These are phyloP conservation scores for Lacanobia wlatinum DNA, from an alignment of 2,888 invertebrate genomes.

Conservation along the genomic window DNA sequence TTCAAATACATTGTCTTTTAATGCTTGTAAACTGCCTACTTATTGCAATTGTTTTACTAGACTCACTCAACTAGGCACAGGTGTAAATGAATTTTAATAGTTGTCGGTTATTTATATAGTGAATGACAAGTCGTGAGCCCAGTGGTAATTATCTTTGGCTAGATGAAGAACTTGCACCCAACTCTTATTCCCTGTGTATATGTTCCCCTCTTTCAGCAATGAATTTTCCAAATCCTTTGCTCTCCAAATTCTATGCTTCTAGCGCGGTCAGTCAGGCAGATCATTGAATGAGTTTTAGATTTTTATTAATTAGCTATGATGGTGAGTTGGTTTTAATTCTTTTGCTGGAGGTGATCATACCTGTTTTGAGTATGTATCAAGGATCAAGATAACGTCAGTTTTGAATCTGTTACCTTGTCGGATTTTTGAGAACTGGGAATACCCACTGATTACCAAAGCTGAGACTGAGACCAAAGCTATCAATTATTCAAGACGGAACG, in stretches of 20 bases:
- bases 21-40: slow-evolving; percentile 1
- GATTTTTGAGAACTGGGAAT: not conserved
- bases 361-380: too few relatives aligned
- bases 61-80: slow-evolving; percentile 13
- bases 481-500: not conserved
- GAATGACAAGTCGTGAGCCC: not conserved
- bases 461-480: not conserved
- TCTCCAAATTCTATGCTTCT: too few relatives aligned
- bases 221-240: too few relatives aligned
- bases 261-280: too few relatives aligned
- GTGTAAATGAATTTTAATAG: slow-evolving; percentile 26
- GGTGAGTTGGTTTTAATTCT: too few relatives aligned
- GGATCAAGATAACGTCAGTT: not conserved
- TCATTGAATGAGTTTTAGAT: too few relatives aligned
- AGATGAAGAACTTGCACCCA: not conserved
- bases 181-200: not conserved
- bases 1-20: slow-evolving; percentile 15
- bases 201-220: too few relatives aligned
- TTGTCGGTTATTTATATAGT: too few relatives aligned
- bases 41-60: not conserved
- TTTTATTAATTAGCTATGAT: too few relatives aligned
- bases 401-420: not conserved
- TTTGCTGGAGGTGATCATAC: too few relatives aligned
- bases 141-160: too few relatives aligned
- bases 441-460: not conserved